Evolutionary conservation across 2,888 invertebrate genomes (phyloP).

Genomic region (Drosophila mimica): DNA sequence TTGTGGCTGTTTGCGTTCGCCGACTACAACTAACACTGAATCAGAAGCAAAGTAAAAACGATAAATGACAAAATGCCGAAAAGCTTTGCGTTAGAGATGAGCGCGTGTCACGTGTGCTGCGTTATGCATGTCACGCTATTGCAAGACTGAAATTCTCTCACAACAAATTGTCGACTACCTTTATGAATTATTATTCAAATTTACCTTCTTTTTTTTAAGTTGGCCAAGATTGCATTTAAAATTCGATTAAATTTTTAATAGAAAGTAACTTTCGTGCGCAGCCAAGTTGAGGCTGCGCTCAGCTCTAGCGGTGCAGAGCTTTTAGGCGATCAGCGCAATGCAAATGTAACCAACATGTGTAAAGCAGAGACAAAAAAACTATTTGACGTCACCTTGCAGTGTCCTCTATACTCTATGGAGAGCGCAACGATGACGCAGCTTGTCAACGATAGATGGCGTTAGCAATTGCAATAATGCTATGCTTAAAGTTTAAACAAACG

Average conservation of each 20-base stretch:
- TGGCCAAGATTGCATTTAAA: not conserved
- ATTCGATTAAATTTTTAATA: not conserved
- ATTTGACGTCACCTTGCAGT: constrained; percentile 54
- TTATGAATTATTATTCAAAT: not conserved
- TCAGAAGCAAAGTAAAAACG: constrained; percentile 30
- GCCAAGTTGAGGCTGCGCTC: not conserved
- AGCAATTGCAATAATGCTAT: not conserved
- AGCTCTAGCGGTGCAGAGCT: constrained; percentile 13
- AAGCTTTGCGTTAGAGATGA: constrained; percentile 48
- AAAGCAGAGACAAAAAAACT: constrained; percentile 3
- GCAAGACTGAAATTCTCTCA: not conserved
- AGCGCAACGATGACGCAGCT: constrained; percentile 5
- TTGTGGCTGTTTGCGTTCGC: constrained; percentile 33
- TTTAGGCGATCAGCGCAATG: constrained; percentile 30
- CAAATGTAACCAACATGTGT: not conserved
- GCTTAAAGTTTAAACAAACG: not conserved
- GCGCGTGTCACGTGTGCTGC: constrained; percentile 5
- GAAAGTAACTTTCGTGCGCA: not conserved
- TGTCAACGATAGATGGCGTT: constrained; percentile 14
- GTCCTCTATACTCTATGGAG: constrained; percentile 35
- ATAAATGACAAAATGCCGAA: constrained; percentile 53
- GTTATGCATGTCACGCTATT: constrained; percentile 18
- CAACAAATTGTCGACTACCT: not conserved
- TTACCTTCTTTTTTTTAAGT: too few species aligned
- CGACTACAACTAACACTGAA: constrained; percentile 46